These are phyloP conservation scores for Mesochorus sp. DNA, from an alignment of 2,888 invertebrate species.

Conservation along the genomic window DNA sequence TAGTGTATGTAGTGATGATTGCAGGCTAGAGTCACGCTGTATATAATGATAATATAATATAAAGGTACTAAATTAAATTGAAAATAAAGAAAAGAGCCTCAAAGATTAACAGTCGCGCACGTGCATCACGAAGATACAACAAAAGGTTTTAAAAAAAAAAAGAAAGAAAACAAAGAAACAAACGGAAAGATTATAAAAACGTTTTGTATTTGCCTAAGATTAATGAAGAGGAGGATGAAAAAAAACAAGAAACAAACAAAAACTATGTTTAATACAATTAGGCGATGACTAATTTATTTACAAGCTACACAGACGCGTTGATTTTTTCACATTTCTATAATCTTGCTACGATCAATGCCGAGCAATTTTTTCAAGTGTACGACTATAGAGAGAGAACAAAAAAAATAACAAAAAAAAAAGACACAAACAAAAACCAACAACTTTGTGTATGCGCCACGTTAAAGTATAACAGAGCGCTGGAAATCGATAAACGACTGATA, in stretches of 20 bases:
- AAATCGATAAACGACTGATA: slow-evolving; percentile 78
- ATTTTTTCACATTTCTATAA: slow-evolving; percentile 77
- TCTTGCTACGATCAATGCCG: slow-evolving; percentile 69
- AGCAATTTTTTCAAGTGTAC: slow-evolving; percentile 66
- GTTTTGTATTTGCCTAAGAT: slow-evolving; percentile 79
- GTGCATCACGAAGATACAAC: slow-evolving; percentile 46
- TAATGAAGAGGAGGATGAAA: slow-evolving; percentile 62
- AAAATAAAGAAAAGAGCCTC: slow-evolving; percentile 59
- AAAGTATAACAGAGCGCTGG: slow-evolving; percentile 64
- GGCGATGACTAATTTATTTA: slow-evolving; percentile 78
- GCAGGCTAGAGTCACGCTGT: slow-evolving; percentile 71
- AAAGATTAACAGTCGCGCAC: slow-evolving; percentile 54
- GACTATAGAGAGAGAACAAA: slow-evolving; percentile 62
- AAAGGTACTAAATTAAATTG: slow-evolving; percentile 77
- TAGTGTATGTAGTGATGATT: slow-evolving; percentile 57
- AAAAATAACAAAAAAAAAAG: slow-evolving; percentile 51
- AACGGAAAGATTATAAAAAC: slow-evolving; percentile 55
- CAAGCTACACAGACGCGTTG: slow-evolving; percentile 71
- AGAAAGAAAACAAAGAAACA: slow-evolving; percentile 14
- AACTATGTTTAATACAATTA: slow-evolving; percentile 57
- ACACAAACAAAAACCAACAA: slow-evolving; percentile 15
- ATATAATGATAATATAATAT: slow-evolving; percentile 78
- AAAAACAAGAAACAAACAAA: slow-evolving; percentile 34
- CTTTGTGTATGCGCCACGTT: slow-evolving; percentile 51
- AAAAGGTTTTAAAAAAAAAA: slow-evolving; percentile 59